Evolutionary conservation across 2,888 invertebrate species (phyloP).

Genomic region (Cryptus armator): DNA sequence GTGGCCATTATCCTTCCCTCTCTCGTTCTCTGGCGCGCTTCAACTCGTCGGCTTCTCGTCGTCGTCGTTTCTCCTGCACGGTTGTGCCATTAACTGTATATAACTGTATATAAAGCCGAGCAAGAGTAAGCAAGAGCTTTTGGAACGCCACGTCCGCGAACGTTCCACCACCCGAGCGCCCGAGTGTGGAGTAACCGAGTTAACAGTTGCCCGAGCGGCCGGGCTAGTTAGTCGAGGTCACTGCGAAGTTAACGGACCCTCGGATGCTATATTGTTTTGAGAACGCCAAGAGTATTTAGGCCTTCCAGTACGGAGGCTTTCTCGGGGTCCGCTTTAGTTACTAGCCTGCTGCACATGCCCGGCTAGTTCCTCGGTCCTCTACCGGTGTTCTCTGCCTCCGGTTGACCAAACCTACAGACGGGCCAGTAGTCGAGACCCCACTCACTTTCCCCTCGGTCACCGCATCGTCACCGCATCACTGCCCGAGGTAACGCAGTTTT

Average conservation of each 20-base stretch:
- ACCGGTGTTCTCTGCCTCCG: conserved; percentile 26
- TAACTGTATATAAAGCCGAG: conserved; percentile 42
- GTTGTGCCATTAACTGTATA: neutral
- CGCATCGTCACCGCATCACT: conserved; percentile 56
- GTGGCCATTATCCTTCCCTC: conserved; percentile 61
- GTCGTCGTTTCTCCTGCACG: neutral
- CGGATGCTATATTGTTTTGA: conserved; percentile 80
- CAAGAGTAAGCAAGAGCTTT: conserved; percentile 65
- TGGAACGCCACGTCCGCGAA: conserved; percentile 50
- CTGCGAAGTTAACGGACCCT: conserved; percentile 78
- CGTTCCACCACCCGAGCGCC: conserved; percentile 30
- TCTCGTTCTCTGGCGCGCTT: conserved; percentile 28
- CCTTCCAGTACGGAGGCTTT: conserved; percentile 70
- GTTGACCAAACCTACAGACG: conserved; percentile 46
- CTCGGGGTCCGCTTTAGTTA: conserved; percentile 54
- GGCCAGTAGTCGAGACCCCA: conserved; percentile 54
- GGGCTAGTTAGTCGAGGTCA: conserved; percentile 81
- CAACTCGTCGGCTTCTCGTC: conserved; percentile 37
- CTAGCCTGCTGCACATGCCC: conserved; percentile 23
- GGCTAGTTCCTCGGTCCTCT: conserved; percentile 37
- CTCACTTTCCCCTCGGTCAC: conserved; percentile 52
- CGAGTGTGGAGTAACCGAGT: conserved; percentile 77
- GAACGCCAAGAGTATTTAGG: conserved; percentile 81
- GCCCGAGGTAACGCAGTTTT: conserved; percentile 78
- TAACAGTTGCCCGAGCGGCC: conserved; percentile 79